A percentile compares a stretch with the other conserved stretches of the same genome.
Conservation (phyloP, 1,140 invertebrate genomes). For the Anthonomus grandis region DNA sequence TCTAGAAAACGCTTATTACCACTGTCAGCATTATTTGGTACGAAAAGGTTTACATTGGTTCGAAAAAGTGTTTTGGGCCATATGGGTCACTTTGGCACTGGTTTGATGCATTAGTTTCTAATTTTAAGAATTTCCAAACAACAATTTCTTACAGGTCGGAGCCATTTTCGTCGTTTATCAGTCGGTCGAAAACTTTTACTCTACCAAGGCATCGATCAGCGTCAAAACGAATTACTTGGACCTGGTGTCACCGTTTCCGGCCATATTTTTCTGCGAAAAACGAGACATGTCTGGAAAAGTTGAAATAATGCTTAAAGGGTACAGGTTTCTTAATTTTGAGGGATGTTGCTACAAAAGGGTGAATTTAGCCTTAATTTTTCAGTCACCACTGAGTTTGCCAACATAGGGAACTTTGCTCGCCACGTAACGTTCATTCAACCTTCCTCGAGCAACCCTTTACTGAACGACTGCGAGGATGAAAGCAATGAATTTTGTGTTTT, state of each 20-base stretch:
- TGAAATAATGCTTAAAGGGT: constrained; percentile 5
- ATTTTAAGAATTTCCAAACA: neutral
- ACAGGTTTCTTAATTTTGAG: neutral
- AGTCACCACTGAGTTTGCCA: neutral
- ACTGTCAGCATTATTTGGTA: constrained; percentile 14
- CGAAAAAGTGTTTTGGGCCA: constrained; percentile 12
- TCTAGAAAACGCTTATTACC: constrained; percentile 15
- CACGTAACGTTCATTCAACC: neutral
- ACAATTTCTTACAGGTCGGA: constrained; percentile 4
- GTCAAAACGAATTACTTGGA: constrained; percentile 6
- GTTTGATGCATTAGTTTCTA: neutral
- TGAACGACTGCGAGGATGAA: neutral
- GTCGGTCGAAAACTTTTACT: neutral
- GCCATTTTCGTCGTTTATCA: neutral
- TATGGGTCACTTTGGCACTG: constrained; percentile 5
- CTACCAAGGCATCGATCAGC: constrained; percentile 1
- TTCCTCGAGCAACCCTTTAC: neutral
- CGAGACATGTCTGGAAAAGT: neutral
- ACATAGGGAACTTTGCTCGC: neutral
- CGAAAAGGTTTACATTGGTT: constrained; percentile 3
- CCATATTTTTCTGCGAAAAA: constrained; percentile 12
- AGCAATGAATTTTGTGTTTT: neutral
- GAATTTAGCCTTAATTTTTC: neutral
- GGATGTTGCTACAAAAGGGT: neutral
- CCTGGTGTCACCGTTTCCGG: constrained; percentile 1